These are phyloP conservation scores for Luffia ferchaultella DNA, from an alignment of 2,888 invertebrate genomes.

Conservation along the genomic window DNA sequence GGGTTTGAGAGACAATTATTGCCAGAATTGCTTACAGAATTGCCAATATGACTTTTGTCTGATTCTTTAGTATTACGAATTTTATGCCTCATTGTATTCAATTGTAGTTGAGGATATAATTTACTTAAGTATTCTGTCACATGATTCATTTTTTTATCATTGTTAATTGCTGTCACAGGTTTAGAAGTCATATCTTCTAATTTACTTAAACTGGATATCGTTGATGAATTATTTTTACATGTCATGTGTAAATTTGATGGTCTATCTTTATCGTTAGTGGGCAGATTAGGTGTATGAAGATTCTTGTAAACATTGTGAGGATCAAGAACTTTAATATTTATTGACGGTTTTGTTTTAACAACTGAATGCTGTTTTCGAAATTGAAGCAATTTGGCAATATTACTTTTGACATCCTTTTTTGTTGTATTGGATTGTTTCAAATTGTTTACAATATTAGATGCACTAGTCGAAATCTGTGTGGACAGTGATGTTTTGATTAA, in stretches of 20 bases:
- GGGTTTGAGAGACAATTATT: too few species aligned
- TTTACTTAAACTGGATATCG: neutral
- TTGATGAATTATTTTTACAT: neutral
- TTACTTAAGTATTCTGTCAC: constrained; percentile 4
- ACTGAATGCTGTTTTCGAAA: constrained; percentile 27
- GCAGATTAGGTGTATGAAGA: neutral
- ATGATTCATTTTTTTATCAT: neutral
- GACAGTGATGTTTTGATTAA: too few species aligned
- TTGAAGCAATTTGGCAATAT: constrained; percentile 34
- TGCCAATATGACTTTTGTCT: too few species aligned
- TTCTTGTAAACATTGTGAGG: constrained; percentile 1
- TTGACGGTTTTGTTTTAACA: neutral
- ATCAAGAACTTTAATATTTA: constrained; percentile 1
- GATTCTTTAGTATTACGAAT: too few species aligned
- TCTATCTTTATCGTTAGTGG: too few species aligned
- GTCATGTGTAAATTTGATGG: too few species aligned
- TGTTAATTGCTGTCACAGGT: neutral
- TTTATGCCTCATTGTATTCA: too few species aligned
- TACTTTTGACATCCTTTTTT: constrained; percentile 29
- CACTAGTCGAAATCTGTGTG: neutral
- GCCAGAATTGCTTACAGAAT: too few species aligned
- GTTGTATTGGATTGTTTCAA: neutral
- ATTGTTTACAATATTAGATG: neutral
- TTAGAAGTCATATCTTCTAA: neutral
- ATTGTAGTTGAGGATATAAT: constrained; percentile 3